phyloP scores from a whole-genome alignment of 2,113 vertebrate species.

The Accipiter virgatus region DNA sequence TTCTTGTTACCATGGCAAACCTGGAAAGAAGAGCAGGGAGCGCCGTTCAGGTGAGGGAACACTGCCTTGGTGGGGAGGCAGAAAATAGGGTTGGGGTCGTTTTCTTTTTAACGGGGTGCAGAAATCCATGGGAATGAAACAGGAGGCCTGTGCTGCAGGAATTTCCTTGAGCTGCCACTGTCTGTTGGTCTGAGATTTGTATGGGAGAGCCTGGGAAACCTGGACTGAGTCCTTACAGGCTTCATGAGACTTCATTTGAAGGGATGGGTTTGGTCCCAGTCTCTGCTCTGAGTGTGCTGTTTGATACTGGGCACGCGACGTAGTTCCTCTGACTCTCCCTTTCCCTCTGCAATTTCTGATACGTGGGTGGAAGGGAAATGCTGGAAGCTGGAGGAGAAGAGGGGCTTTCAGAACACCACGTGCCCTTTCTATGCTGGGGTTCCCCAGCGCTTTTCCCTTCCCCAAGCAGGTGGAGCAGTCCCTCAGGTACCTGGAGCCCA shows the following conservation, averaged over 20 bases:
- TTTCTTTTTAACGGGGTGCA: background rate
- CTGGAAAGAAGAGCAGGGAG: background rate
- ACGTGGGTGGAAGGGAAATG: background rate
- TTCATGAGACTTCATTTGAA: background rate
- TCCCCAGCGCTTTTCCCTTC: background rate
- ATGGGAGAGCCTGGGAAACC: background rate
- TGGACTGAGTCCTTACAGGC: background rate
- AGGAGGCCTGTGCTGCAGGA: background rate
- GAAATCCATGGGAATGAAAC: background rate
- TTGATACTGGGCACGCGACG: background rate
- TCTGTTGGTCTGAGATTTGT: background rate
- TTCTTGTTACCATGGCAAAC: slow-evolving; percentile 55
- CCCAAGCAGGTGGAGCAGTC: background rate
- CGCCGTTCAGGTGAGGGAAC: background rate
- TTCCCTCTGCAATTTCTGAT: background rate
- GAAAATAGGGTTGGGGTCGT: background rate
- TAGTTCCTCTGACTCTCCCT: background rate
- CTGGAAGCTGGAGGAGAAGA: background rate
- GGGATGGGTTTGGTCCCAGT: background rate
- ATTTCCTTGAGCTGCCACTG: background rate
- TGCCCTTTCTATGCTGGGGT: background rate
- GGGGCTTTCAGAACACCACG: background rate
- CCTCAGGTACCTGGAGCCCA: background rate
- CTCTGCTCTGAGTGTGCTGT: background rate
- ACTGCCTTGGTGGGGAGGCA: rapidly evolving